Evolutionary conservation across 2,113 vertebrate genomes (phyloP), one percentile per base, ranked within the genome.

Genomic region (Platichthys flesus): DNA sequence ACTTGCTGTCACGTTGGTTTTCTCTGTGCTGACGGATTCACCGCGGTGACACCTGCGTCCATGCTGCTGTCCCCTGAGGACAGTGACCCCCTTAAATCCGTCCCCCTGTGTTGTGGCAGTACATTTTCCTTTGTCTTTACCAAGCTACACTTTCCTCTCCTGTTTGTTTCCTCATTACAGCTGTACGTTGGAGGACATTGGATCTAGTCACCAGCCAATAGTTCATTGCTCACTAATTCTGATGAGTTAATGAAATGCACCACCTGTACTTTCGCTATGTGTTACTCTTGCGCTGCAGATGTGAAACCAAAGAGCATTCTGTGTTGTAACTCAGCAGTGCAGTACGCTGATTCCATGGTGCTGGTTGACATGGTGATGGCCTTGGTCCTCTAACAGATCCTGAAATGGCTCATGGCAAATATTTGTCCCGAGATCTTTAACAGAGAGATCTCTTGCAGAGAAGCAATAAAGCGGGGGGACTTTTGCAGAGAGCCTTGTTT

Each of bases 361-460:
- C 77, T 73, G 0, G 70, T 60, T 88, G 76, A 77, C 81, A 84
- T 67, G 78, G 84, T 1, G 66, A 88, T 26, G 74, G 75, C 82
- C 70, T 84, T 54, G 45, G 56, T 8, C 37, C 78, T 74, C 40
- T 54, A 42, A 62, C 13, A 18, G 59, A 78, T 86, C 74, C 73
- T 52, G 57, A 86, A 66, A 82, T n/a, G 18, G 80, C 76, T 55
- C 4, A 58, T 84, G 28, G 28, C 67, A 78, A 87, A 88, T 89
- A 81, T 90, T 89, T 88, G 85, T 59, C 40, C 16, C 5, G 57
- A 51, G 71, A 69, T 79, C 54, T 79, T 67, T 51, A 64, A 26
- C 59, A 45, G 37, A 81, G 1, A 79, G 31, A 31, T 31, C 37
- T 79, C 64, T 51, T 67, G 26, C 59, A 45, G 37, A 81, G 1